phyloP scores from a whole-genome alignment of 2,113 vertebrate species.

The Clarias gariepinus region DNA sequence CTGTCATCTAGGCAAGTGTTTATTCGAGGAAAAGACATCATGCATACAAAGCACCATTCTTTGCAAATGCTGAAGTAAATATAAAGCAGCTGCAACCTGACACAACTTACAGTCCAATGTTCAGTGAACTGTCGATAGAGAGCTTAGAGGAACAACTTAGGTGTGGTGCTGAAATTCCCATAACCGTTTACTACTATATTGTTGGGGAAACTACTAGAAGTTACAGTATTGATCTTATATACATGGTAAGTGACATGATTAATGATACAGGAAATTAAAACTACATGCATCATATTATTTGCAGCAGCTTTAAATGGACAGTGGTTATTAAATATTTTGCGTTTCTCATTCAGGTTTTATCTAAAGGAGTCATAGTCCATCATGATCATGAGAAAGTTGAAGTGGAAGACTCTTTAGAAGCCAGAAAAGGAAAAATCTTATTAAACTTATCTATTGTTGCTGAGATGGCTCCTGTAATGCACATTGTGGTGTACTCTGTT shows the following conservation, averaged over 20 bases:
- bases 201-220: conserved; percentile 56
- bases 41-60: background rate
- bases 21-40: accelerated
- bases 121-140: conserved; percentile 62
- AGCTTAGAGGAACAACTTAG: conserved; percentile 40
- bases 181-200: conserved; percentile 61
- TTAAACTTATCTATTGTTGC: conserved; percentile 67
- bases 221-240: conserved; percentile 57
- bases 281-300: background rate
- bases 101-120: conserved; percentile 43
- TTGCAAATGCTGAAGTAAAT: accelerated
- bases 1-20: conserved; percentile 50
- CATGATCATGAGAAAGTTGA: conserved; percentile 65
- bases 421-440: conserved; percentile 64
- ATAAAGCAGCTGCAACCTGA: conserved; percentile 22
- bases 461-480: conserved; percentile 67
- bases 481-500: conserved; percentile 74
- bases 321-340: background rate
- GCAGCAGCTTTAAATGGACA: background rate
- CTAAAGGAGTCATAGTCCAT: conserved; percentile 69
- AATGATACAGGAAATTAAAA: background rate
- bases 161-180: conserved; percentile 52
- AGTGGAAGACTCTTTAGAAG: conserved; percentile 59
- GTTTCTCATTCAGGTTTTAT: conserved; percentile 69
- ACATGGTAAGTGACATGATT: conserved; percentile 61